A percentile compares a stretch with the other conserved stretches of the same genome.
Conservation (phyloP, 2,113 vertebrate species). For the Coracopsis vasa region DNA sequence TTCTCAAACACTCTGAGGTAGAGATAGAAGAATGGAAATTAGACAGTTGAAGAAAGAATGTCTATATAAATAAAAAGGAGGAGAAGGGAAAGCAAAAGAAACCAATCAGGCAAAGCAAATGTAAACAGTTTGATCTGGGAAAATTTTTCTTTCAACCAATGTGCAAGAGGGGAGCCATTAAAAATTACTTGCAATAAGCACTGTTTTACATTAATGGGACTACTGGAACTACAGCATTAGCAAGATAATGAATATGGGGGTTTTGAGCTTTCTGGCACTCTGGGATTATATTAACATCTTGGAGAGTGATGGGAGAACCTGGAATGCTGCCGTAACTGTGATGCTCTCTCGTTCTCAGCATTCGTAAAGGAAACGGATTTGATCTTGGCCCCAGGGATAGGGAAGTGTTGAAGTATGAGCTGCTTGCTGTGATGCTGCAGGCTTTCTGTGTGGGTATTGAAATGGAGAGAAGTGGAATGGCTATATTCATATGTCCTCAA, state of each 20-base stretch:
- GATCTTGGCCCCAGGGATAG: not conserved
- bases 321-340: not conserved
- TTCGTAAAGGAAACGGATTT: not conserved
- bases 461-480: not conserved
- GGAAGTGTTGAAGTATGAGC: not conserved
- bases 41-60: not conserved
- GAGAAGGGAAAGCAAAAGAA: not conserved
- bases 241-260: not conserved
- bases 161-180: not conserved
- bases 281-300: not conserved
- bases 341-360: not conserved
- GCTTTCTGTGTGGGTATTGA: not conserved
- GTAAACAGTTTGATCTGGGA: not conserved
- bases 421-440: not conserved
- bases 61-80: not conserved
- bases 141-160: not conserved
- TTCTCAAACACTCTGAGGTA: not conserved
- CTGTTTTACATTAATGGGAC: conserved; percentile 33
- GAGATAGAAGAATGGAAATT: not conserved
- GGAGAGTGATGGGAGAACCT: not conserved
- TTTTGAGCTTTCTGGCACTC: not conserved
- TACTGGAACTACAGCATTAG: conserved; percentile 20
- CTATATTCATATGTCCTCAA: conserved; percentile 5
- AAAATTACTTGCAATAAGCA: conserved; percentile 15
- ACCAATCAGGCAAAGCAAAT: conserved; percentile 5